A percentile compares a stretch with the other conserved stretches of the same genome.
These are phyloP conservation scores for Spisula solida DNA, from an alignment of 2,888 invertebrate genomes.

Conservation along the genomic window DNA sequence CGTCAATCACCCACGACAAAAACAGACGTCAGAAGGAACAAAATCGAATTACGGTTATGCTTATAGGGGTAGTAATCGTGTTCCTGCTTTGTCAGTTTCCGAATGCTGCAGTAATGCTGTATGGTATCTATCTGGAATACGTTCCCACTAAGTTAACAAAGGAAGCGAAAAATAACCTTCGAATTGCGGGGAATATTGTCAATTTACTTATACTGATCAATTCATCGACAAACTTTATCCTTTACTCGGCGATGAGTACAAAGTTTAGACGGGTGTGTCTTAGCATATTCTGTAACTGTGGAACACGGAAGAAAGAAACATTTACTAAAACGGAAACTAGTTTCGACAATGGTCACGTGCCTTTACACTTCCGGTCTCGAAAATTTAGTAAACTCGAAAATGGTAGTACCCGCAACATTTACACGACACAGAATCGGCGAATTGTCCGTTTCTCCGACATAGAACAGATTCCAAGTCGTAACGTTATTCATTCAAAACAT, in stretches of 20 bases:
- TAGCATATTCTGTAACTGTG: conserved; percentile 71
- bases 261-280: conserved; percentile 91
- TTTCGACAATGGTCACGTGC: conserved; percentile 30
- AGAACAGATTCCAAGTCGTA: background rate
- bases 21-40: conserved; percentile 81
- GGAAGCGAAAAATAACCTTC: conserved; percentile 68
- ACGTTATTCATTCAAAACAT: conserved; percentile 12
- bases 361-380: conserved; percentile 35
- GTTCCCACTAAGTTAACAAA: conserved; percentile 60
- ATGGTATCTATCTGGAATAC: conserved; percentile 82
- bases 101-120: conserved; percentile 90
- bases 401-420: background rate
- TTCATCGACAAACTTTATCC: conserved; percentile 93
- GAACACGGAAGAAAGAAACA: conserved; percentile 18
- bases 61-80: conserved; percentile 93
- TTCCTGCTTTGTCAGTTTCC: conserved; percentile 93
- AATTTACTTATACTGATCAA: conserved; percentile 92
- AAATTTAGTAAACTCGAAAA: background rate
- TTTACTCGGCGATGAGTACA: conserved; percentile 93
- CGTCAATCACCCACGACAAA: conserved; percentile 47
- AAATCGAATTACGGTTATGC: conserved; percentile 91
- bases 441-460: background rate
- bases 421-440: background rate
- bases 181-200: conserved; percentile 91
- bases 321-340: conserved; percentile 32